Percentiles rank a stretch among this genome's conserved stretches.
phyloP scores from a whole-genome alignment of 2,797 vertebrate species.

The Arvicola amphibius region DNA sequence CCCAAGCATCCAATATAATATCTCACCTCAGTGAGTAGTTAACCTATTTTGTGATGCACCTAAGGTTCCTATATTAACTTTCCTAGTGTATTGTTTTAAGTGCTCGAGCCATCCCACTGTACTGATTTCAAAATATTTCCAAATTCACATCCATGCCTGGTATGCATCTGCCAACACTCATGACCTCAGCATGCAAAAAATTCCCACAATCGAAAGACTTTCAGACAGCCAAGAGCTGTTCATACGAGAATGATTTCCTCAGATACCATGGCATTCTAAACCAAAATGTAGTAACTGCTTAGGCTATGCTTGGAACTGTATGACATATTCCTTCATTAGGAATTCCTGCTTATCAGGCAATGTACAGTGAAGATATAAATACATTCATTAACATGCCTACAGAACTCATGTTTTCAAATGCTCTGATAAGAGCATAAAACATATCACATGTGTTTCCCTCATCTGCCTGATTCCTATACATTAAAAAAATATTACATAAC shows the following conservation, averaged over 20 bases:
- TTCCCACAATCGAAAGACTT: constrained; percentile 22
- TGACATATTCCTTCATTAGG: constrained; percentile 17
- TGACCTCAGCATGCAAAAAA: background rate
- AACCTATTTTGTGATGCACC: background rate
- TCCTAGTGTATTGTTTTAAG: background rate
- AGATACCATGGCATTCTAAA: constrained; percentile 24
- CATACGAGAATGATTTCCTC: constrained; percentile 42
- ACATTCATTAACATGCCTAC: constrained; percentile 53
- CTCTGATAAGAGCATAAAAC: constrained; percentile 56
- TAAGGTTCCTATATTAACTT: background rate
- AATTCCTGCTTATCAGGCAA: constrained; percentile 61
- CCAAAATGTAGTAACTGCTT: background rate
- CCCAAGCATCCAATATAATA: background rate
- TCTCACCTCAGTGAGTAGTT: background rate
- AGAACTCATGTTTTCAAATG: constrained; percentile 64
- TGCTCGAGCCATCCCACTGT: background rate
- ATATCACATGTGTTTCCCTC: constrained; percentile 44
- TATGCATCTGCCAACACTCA: background rate
- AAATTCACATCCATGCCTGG: background rate
- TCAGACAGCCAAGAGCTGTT: constrained; percentile 1
- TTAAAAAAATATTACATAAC: background rate
- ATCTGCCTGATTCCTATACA: constrained; percentile 26
- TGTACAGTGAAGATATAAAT: constrained; percentile 38
- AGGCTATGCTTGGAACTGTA: constrained; percentile 24
- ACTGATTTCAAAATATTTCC: background rate